phyloP scores from a whole-genome alignment of 2,113 vertebrate species.

The Malaclemys terrapin region DNA sequence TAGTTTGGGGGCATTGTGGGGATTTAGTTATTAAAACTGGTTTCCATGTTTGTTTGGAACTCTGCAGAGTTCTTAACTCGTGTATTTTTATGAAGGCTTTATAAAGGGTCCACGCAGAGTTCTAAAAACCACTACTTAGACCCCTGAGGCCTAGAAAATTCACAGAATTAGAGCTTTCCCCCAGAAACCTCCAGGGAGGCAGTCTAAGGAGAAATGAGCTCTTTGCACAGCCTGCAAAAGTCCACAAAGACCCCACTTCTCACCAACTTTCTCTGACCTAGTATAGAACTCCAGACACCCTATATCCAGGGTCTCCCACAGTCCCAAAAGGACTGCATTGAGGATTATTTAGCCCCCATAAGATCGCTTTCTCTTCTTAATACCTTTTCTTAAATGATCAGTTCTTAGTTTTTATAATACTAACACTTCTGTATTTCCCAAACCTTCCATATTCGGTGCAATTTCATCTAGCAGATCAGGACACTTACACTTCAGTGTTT shows the following conservation, averaged over 20 bases:
- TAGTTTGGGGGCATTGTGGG: rapidly evolving
- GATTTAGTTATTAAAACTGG: not conserved
- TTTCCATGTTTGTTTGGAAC: not conserved
- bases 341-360: no score
- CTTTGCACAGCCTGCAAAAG: not conserved
- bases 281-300: not conserved
- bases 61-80: not conserved
- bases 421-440: not conserved
- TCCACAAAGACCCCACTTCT: not conserved
- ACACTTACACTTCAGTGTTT: not conserved
- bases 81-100: not conserved
- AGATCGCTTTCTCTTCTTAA: not conserved
- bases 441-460: not conserved
- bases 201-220: not conserved
- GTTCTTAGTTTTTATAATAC: not conserved
- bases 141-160: not conserved
- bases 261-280: not conserved
- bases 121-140: not conserved
- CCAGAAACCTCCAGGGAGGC: no score
- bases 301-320: no score
- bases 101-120: not conserved
- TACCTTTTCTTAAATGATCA: not conserved
- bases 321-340: no score
- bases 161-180: not conserved
- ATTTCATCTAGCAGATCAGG: not conserved